A percentile compares a stretch with the other conserved stretches of the same genome.
Conservation (phyloP, 2,113 vertebrate species). For the Scartelaos histophorus region DNA sequence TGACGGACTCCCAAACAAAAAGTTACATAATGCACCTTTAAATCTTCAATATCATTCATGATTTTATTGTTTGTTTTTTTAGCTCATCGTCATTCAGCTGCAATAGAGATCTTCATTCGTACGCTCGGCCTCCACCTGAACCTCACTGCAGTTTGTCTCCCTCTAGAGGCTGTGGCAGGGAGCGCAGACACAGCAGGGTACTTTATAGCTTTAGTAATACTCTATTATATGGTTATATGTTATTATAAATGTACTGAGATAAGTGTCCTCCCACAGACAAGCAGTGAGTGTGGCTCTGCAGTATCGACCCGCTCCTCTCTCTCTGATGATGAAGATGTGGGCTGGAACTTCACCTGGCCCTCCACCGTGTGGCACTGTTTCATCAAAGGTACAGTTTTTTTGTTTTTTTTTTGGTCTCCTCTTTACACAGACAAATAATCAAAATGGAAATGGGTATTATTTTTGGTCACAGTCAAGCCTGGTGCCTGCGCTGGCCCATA, state of each 20-base stretch:
- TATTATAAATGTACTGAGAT: not conserved
- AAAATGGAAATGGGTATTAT: too few relatives aligned
- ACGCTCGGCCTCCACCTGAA: constrained; percentile 85
- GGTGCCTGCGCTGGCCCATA: too few relatives aligned
- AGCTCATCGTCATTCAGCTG: constrained; percentile 90
- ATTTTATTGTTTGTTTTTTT: constrained; percentile 14
- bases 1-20: too few relatives aligned
- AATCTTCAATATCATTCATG: not conserved
- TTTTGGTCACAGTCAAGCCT: too few relatives aligned
- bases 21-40: not conserved
- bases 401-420: not conserved
- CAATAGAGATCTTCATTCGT: constrained; percentile 98
- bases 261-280: constrained; percentile 72
- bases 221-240: not conserved
- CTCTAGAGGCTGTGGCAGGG: constrained; percentile 79
- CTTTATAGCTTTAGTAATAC: not conserved
- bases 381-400: constrained; percentile 84
- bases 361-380: constrained; percentile 96
- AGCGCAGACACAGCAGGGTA: constrained; percentile 76
- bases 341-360: constrained; percentile 96
- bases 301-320: constrained; percentile 89
- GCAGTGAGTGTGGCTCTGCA: constrained; percentile 90
- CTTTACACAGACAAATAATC: not conserved
- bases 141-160: constrained; percentile 70
- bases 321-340: constrained; percentile 94